Evolutionary conservation across 2,888 invertebrate genomes (phyloP).

Genomic region (Galeruca laticollis): DNA sequence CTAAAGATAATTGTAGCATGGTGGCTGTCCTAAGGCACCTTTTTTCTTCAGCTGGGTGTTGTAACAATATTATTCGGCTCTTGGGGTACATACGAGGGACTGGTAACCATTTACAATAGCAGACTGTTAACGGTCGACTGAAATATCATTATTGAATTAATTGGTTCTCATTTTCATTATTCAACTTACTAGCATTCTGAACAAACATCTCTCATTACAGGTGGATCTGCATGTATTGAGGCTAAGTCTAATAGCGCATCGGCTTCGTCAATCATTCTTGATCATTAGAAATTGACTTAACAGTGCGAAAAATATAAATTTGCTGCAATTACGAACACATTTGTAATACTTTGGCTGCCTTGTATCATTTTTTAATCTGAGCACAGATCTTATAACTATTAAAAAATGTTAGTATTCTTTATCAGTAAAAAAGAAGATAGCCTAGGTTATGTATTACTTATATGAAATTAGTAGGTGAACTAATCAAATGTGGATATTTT

Average conservation of each 20-base stretch:
- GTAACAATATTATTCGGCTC: slow-evolving; percentile 83
- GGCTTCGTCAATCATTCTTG: slow-evolving; percentile 41
- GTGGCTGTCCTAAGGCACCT: slow-evolving; percentile 89
- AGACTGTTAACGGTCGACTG: slow-evolving; percentile 87
- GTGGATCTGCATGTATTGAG: slow-evolving; percentile 82
- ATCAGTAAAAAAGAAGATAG: neutral
- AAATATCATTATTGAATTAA: slow-evolving; percentile 45
- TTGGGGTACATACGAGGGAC: slow-evolving; percentile 75
- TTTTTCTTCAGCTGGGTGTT: slow-evolving; percentile 95
- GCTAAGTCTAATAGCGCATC: slow-evolving; percentile 79
- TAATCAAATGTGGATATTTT: too few relatives aligned
- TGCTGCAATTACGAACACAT: neutral
- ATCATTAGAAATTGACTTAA: neutral
- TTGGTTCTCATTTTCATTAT: neutral
- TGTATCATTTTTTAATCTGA: too few relatives aligned
- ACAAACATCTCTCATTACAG: slow-evolving; percentile 79
- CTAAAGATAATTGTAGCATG: slow-evolving; percentile 85
- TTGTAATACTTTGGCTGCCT: too few relatives aligned
- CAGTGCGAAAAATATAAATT: neutral
- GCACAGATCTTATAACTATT: too few relatives aligned
- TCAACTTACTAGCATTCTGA: slow-evolving; percentile 77
- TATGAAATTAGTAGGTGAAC: too few relatives aligned
- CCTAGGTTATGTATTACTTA: neutral
- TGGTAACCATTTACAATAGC: slow-evolving; percentile 90
- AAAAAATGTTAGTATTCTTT: neutral